Percentiles rank a stretch among this genome's conserved stretches.
These are phyloP conservation scores for Lophochroa leadbeateri DNA, from an alignment of 2,113 vertebrate genomes.

Conservation along the genomic window DNA sequence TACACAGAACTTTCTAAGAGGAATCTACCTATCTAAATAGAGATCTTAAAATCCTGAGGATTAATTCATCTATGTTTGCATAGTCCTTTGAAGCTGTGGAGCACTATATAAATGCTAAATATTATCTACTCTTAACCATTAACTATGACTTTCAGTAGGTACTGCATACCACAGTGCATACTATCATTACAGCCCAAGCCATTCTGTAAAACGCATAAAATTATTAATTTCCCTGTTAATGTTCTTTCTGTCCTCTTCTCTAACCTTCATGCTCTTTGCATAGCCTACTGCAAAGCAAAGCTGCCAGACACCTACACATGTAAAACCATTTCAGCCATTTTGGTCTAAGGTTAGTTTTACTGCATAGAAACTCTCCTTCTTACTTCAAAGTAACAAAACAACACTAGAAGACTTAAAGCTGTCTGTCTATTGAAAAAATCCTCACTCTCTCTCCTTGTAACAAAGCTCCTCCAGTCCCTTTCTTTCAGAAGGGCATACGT, in stretches of 20 bases:
- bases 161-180: background rate
- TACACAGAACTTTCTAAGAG: background rate
- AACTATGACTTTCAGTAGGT: background rate
- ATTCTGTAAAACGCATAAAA: background rate
- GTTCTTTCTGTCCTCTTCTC: background rate
- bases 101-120: conserved; percentile 1
- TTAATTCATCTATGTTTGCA: conserved; percentile 42
- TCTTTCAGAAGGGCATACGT: background rate
- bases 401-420: background rate
- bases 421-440: background rate
- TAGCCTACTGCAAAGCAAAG: background rate
- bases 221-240: background rate
- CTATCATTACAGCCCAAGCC: background rate
- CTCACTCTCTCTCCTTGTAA: background rate
- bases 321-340: background rate
- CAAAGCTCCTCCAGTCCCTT: background rate
- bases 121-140: background rate
- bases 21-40: conserved; percentile 9
- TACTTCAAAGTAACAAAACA: background rate
- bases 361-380: background rate
- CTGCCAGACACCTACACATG: background rate
- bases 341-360: background rate
- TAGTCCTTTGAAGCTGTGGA: conserved; percentile 19
- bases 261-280: background rate
- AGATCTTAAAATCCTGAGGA: conserved; percentile 39